Evolutionary conservation across 1,140 invertebrate genomes (phyloP), one percentile per base, ranked within the genome.

Genomic region (Temnothorax curvispinosus): DNA sequence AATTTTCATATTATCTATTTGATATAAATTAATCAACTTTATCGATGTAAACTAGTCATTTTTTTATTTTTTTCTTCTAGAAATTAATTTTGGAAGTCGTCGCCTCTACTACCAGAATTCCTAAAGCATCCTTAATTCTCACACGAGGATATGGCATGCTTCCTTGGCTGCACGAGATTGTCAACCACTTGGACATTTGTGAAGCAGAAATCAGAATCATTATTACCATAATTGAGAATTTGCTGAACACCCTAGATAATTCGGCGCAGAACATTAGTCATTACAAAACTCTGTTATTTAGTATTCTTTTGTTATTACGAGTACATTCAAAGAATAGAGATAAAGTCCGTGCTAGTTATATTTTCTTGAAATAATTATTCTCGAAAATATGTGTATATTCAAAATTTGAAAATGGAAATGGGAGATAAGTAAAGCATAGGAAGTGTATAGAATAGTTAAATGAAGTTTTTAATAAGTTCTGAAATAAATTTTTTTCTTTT

Each of bases 71-170:
- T 87, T 87, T 87, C 38, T 93, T 94, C 88, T 89, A 96, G 95
- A 91, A 81, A 84, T 93, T 96, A 60, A 97, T 98, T 85, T 94
- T 98, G 44, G 95, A 96, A 85, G 95, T 97, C 2, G 89, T 98
- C 0, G 95, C 95, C 81, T 96, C 95, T 11, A 95, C 96, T 65
- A 96, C 96, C 5, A 95, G 96, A 85, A 96, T 97, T 58, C 95
- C 96, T 11, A 96, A 96, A 85, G 96, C 96, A 1, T 96, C 96
- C 7, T 95, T 96, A 80, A 96, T 97, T 74, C 94, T 98, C 72
- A 94, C 96, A 3, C 96, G 96, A 86, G 96, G 96, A 86, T 96
- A 97, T 86, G 96, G 96, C n/a, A 88, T 97, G 3, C 85, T 97
- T 44, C 94, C 96, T 7, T 97, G 97, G 97, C 87, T 97, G 27